Conservation (phyloP, 1,140 invertebrate genomes). For the Sminthurinus signatus region DNA sequence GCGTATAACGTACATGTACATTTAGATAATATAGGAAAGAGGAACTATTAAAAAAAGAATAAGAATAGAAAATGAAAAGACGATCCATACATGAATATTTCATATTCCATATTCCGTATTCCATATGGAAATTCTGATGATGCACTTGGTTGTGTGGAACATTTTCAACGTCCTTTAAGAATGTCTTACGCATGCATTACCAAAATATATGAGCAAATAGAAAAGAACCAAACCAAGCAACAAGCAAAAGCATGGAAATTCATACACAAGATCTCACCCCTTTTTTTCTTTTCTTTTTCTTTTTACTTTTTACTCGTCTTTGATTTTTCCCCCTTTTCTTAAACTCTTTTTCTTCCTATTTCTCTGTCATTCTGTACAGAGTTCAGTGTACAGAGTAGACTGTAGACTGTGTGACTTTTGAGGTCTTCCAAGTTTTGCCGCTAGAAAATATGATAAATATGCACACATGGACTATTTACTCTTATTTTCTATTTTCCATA, state of each 20-base stretch:
- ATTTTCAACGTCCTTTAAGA: background rate
- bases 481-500: background rate
- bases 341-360: too few relatives aligned
- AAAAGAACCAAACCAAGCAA: background rate
- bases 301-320: background rate
- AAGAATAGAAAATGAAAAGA: too few relatives aligned
- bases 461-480: conserved; percentile 29
- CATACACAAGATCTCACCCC: background rate
- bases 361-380: too few relatives aligned
- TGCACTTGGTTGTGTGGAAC: background rate
- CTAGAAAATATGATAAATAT: conserved; percentile 35
- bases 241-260: background rate
- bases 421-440: conserved; percentile 6
- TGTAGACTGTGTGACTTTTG: too few relatives aligned
- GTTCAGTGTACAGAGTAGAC: too few relatives aligned
- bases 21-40: too few relatives aligned
- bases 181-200: background rate
- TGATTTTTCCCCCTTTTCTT: background rate
- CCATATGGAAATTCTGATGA: background rate
- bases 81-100: too few relatives aligned
- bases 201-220: background rate
- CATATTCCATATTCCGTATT: background rate
- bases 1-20: too few relatives aligned
- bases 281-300: background rate
- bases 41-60: too few relatives aligned